Base-by-base conservation (phyloP, 1,140 invertebrate species). In the Trissolcus basalis region DNA sequence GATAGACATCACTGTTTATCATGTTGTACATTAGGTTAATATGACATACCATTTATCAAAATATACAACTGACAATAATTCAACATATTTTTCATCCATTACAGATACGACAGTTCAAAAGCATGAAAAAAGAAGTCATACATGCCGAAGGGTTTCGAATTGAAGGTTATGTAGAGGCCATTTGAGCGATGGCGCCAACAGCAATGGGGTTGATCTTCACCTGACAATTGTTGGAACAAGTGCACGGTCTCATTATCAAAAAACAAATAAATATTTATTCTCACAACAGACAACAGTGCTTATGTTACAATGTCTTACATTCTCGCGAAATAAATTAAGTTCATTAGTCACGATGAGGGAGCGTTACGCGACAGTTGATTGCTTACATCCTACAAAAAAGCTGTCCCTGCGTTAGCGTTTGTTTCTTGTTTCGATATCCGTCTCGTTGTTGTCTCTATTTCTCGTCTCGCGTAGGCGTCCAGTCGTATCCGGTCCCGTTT, bases 221-320 rank as follows among this genome's bases (percentile, higher is more conserved):
- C 19, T 27, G 19, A 27, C 19, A 6, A 27, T 27, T 3, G 19
- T 27, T 27, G 19, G 19, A 6, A 27, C 19, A 27, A 27, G 19
- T 27, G 19, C 19, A 27, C 19, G 6, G n/a, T 27, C 19, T 39
- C n/a, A 41, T 67, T 75, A 80, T 74, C 77, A 76, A 82, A 81
- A 83, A 73, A 27, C 19, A 27, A 84, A 83, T 83, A 84, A 83
- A 85, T 83, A 84, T 84, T 85, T 85, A 83, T 84, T 82, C 76
- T 77, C 80, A 83, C 80, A 83, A 76, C 72, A 78, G 60, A 75
- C 67, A 82, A 83, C 80, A 73, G 59, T 41, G 63, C 61, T 74
- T 83, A 83, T 80, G 55, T 70, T 83, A 84, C 80, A 84, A 69
- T 75, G 49, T 83, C 69, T 54, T 58, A 27, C 72, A 69, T 39